These are phyloP conservation scores for Jacana jacana DNA, from an alignment of 2,113 vertebrate species.

Conservation along the genomic window DNA sequence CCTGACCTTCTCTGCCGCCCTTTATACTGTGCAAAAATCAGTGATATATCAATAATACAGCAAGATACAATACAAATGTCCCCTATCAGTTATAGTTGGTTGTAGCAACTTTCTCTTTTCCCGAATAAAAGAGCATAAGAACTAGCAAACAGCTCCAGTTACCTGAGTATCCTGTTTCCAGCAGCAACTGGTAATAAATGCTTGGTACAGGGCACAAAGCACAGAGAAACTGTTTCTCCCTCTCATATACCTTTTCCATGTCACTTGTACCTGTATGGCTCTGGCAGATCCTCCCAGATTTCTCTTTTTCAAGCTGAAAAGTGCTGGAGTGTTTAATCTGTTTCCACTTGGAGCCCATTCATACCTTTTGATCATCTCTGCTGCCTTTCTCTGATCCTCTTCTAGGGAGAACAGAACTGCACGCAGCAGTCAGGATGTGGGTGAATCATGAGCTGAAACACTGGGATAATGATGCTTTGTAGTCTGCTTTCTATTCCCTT, in stretches of 20 bases:
- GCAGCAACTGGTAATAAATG: not conserved
- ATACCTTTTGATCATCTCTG: not conserved
- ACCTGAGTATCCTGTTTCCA: not conserved
- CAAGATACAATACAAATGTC: not conserved
- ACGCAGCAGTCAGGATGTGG: not conserved
- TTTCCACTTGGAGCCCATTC: not conserved
- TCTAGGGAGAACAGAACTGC: not conserved
- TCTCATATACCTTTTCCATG: not conserved
- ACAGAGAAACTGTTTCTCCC: not conserved
- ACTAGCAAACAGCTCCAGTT: not conserved
- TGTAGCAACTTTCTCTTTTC: not conserved
- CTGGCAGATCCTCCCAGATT: not conserved
- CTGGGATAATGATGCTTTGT: not conserved
- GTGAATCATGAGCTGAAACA: not conserved
- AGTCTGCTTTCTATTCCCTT: not conserved
- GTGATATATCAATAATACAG: not conserved
- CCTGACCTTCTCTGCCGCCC: conserved; percentile 33
- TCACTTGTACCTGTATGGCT: not conserved
- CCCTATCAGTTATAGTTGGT: not conserved
- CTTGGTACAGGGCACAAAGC: not conserved
- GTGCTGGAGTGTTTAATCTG: not conserved
- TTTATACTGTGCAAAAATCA: conserved; percentile 19
- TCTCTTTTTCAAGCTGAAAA: not conserved
- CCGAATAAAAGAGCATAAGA: not conserved
- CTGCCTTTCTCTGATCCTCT: not conserved